Percentiles rank a stretch among this genome's conserved stretches.
Conservation (phyloP, 2,888 invertebrate species). For the Tryphoninae sp. region DNA sequence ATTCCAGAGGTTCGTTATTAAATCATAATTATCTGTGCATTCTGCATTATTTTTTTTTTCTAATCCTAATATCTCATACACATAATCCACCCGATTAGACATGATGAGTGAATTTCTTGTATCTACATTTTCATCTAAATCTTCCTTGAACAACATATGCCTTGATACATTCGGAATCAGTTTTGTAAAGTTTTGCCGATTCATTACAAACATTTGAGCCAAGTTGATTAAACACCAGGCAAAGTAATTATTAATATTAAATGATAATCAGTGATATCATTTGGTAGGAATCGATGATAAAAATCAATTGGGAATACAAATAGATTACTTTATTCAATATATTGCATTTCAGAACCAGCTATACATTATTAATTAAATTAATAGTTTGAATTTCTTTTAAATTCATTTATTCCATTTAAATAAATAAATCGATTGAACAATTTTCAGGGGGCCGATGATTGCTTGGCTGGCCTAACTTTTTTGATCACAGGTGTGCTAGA, state of each 20-base stretch:
- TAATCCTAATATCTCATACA: not conserved
- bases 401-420: conserved; percentile 1
- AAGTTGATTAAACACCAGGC: no score
- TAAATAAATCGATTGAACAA: conserved; percentile 44
- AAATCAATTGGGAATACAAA: no score
- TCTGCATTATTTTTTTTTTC: not conserved
- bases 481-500: conserved; percentile 94
- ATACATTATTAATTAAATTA: conserved; percentile 17
- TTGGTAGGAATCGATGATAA: no score
- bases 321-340: no score
- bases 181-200: no score
- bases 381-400: conserved; percentile 13
- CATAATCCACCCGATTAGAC: not conserved
- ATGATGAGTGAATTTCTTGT: no score
- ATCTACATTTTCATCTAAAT: no score
- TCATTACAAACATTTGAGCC: no score
- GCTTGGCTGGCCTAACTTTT: conserved; percentile 88
- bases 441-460: conserved; percentile 87
- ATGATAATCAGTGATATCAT: no score
- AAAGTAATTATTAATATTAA: no score
- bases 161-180: no score
- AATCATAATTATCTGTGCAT: not conserved
- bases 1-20: conserved; percentile 87
- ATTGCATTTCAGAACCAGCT: not conserved
- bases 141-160: no score